A percentile compares a stretch with the other conserved stretches of the same genome.
Evolutionary conservation across 2,888 invertebrate genomes (phyloP).

Genomic region (Sinopyrophorus schimmeli): DNA sequence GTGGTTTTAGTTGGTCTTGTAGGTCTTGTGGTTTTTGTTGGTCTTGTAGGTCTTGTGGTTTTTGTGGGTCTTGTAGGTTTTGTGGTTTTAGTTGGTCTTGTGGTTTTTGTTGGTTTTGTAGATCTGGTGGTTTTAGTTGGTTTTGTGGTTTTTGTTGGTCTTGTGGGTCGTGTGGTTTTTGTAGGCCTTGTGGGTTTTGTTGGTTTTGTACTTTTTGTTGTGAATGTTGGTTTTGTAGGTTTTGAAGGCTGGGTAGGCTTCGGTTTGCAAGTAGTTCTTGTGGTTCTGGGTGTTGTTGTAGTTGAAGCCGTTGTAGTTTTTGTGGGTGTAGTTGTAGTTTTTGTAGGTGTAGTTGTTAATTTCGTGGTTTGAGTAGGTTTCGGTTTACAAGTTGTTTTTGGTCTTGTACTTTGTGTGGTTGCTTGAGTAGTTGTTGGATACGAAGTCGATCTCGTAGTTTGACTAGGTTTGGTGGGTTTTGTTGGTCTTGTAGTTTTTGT

Average conservation of each 20-base stretch:
- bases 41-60: slow-evolving; percentile 1
- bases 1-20: slow-evolving; percentile 2
- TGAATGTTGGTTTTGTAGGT: neutral
- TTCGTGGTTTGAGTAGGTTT: neutral
- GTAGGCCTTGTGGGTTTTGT: slow-evolving; percentile 2
- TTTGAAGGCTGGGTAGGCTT: neutral
- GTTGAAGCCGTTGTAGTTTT: neutral
- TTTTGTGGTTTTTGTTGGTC: neutral
- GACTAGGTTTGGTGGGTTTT: neutral
- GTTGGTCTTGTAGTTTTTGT: neutral
- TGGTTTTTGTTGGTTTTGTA: slow-evolving; percentile 4
- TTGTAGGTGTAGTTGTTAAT: neutral
- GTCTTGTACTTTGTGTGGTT: neutral
- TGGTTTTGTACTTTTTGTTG: slow-evolving; percentile 3
- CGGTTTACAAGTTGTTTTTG: too few relatives aligned
- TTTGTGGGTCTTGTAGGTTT: neutral
- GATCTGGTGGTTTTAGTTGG: slow-evolving; percentile 5
- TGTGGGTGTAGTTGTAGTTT: neutral
- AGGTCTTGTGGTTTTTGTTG: slow-evolving; percentile 1
- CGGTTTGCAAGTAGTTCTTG: neutral
- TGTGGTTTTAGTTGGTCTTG: slow-evolving; percentile 1
- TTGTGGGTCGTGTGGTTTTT: slow-evolving; percentile 3
- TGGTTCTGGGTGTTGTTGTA: neutral
- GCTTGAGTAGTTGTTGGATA: neutral
- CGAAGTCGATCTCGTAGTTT: neutral